Evolutionary conservation across 2,113 vertebrate species (phyloP), one percentile per base, ranked within the genome.

Genomic region (Antechinus stuartii): DNA sequence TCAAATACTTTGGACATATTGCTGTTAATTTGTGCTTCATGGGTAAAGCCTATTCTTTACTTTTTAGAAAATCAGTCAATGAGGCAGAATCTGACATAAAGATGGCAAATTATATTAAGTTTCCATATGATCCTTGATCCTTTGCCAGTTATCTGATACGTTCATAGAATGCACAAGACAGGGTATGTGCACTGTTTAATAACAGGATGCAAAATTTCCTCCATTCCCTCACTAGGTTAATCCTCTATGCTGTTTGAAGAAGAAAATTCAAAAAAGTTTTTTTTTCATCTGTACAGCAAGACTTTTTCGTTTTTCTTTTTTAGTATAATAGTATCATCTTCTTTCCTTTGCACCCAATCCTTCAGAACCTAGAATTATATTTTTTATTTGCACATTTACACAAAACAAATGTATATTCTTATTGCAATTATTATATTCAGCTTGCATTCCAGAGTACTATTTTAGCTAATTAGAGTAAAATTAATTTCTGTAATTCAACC

Each of bases 401-500:
- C 93, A 95, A 84, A 26, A 46, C 84, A 91, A 89, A 76, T n/a
- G 22, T 93, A 52, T 92, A 96, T 91, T 54, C 25, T 94, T 94
- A 95, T 95, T 42, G 54, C 56, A 92, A 94, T 57, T 9, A 0
- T 52, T 92, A 93, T 89, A 95, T 96, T 97, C 96, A 97, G 95
- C 93, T 96, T 95, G 97, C 97, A 96, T 97, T 98, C 95, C 93
- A 0, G 93, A 93, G 92, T 96, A 95, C 91, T 96, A 96, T 95
- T 96, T 92, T 96, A 94, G 95, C 96, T 97, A 98, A 97, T 98
- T 96, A 97, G 97, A 98, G 92, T 94, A 95, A 61, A 96, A 95
- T 97, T 97, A 97, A 97, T 97, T 97, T 97, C 96, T 97, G 94
- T 96, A 97, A 97, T 96, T 98, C 95, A 95, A 94, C 93, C 19